A percentile compares a stretch with the other conserved stretches of the same genome.
phyloP scores from a whole-genome alignment of 2,113 vertebrate species.

The Lipophrys pholis region DNA sequence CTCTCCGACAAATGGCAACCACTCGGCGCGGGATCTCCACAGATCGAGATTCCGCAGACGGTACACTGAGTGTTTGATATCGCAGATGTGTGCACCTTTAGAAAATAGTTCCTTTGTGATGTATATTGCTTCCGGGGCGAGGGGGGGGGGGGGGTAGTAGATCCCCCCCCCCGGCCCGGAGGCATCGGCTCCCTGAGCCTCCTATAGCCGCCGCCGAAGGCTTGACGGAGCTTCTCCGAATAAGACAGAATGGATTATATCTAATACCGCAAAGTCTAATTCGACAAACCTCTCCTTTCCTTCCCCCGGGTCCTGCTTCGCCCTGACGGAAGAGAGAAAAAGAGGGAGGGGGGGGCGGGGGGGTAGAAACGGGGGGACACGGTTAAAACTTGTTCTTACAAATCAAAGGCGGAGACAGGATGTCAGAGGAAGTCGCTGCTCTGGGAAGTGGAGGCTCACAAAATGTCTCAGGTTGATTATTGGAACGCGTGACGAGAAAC shows the following conservation, averaged over 20 bases:
- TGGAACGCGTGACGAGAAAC: no score
- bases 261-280: conserved; percentile 72
- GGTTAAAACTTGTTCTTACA: conserved; percentile 63
- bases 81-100: conserved; percentile 53
- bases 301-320: conserved; percentile 79
- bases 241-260: conserved; percentile 75
- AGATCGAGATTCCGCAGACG: conserved; percentile 56
- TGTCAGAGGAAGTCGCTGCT: conserved; percentile 51
- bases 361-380: conserved; percentile 47
- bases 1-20: conserved; percentile 16
- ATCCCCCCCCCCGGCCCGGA: conserved; percentile 52
- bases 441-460: conserved; percentile 33
- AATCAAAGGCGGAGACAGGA: conserved; percentile 67
- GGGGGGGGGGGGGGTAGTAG: conserved; percentile 30
- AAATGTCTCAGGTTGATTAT: no score
- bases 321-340: conserved; percentile 76
- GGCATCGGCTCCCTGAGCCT: conserved; percentile 58
- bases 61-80: conserved; percentile 59
- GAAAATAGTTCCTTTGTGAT: conserved; percentile 62
- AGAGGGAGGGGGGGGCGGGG: conserved; percentile 27
- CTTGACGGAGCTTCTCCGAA: conserved; percentile 66
- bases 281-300: conserved; percentile 86
- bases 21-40: no score
- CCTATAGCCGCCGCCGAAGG: conserved; percentile 53
- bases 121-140: conserved; percentile 61